Percentiles rank a stretch among this genome's conserved stretches.
phyloP scores from a whole-genome alignment of 2,888 invertebrate genomes.

The Marronus borbonicus region DNA sequence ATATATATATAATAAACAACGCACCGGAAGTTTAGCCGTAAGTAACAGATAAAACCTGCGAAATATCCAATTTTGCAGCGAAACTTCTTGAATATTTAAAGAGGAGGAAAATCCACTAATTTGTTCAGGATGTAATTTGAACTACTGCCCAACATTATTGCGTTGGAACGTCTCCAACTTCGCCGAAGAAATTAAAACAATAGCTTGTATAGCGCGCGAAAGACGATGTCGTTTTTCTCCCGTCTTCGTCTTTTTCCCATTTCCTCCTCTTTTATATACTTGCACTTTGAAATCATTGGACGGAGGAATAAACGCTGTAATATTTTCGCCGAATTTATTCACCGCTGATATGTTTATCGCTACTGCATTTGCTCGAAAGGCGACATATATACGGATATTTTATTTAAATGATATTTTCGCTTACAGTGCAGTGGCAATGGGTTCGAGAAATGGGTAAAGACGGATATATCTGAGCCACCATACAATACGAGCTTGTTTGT shows the following conservation, averaged over 20 bases:
- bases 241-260: background rate
- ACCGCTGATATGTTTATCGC: constrained; percentile 21
- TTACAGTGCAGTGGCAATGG: constrained; percentile 1
- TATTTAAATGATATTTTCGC: constrained; percentile 9
- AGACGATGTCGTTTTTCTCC: constrained; percentile 1
- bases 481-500: background rate
- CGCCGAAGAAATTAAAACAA: constrained; percentile 67
- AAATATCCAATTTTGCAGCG: constrained; percentile 55
- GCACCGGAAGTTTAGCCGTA: constrained; percentile 38
- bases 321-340: constrained; percentile 25
- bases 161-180: constrained; percentile 66
- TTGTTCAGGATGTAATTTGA: constrained; percentile 67
- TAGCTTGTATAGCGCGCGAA: constrained; percentile 58
- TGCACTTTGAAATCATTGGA: constrained; percentile 37
- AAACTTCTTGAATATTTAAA: constrained; percentile 66
- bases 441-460: background rate
- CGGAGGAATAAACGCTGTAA: constrained; percentile 14
- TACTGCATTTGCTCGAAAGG: background rate
- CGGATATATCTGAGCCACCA: background rate
- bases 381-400: constrained; percentile 8
- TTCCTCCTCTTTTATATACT: constrained; percentile 1
- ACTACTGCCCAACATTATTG: constrained; percentile 66
- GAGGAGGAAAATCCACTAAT: constrained; percentile 65
- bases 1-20: constrained; percentile 9
- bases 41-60: constrained; percentile 47